Evolutionary conservation across 2,797 vertebrate genomes (phyloP), one percentile per base, ranked within the genome.

Genomic region (Notoglanidium macrostoma): DNA sequence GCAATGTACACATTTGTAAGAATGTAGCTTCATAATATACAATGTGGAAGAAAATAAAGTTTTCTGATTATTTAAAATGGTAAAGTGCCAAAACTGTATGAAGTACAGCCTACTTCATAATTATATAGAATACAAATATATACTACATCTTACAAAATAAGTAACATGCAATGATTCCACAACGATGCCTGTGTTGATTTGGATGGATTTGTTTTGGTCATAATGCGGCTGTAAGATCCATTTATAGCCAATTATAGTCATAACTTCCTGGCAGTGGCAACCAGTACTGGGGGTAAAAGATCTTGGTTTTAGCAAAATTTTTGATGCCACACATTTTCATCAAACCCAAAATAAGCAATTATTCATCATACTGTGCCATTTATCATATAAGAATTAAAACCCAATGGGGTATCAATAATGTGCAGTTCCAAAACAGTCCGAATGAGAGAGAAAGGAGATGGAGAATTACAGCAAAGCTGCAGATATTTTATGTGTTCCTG

Each of bases 361-460:
- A 81, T 63, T 81, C 17, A 21, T 55, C n/a, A 78, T 21, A 17
- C 51, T 55, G n/a, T 55, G n/a, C 51, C 1, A 19, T 77, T 77
- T 77, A 32, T 32, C 7, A 78, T 32, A 55, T 78, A 21, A 17
- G 51, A 32, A 29, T 51, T 32, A 21, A 78, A 77, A 77, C n/a
- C 32, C 2, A 55, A 78, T 35, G n/a, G n/a, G 3, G 76, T 55
- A 55, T 5, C 15, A 32, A 78, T 29, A 76, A 57, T 57, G 77
- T 10, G 44, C 77, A 80, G 55, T 44, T 19, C 17, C 2, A 23
- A 59, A 19, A 61, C 32, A 59, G 2, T 15, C 1, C 15, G 78
- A 82, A 51, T 4, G 63, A 88, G 59, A 88, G 74, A 85, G 29
- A 76, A 77, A 70, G 79, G 15, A 26, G 35, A 87, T 26, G 65